Evolutionary conservation across 2,888 invertebrate genomes (phyloP), one percentile per base, ranked within the genome.

Genomic region (Amiota communis): DNA sequence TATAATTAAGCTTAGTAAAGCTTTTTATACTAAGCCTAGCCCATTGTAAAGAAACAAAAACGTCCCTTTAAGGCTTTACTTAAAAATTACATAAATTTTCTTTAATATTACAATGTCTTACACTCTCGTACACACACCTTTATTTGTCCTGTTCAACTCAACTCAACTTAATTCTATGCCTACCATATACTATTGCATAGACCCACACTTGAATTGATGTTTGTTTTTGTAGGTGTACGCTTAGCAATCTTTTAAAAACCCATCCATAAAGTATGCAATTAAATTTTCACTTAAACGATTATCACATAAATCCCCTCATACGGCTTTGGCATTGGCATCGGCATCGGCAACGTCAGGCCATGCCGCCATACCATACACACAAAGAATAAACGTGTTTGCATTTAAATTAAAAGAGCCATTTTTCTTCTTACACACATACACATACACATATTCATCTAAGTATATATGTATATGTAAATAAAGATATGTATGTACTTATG

Each of bases 251-350:
- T 76, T 79, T 74, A 80, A 82, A 84, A 74, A 68, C 73, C 81
- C 87, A 87, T 86, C 83, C 88, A 85, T 87, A 88, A 88, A 88
- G 86, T 85, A 86, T 83, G 87, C 88, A 87, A 87, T 88, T 87
- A 88, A 88, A 88, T 87, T 88, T 87, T 88, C 88, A 87, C 87
- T 87, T 87, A 87, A 87, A 85, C 87, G 88, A 87, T 87, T 88
- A 87, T 87, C 88, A 85, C 86, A 88, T 87, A 87, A 87, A 87
- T 87, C 87, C 88, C 79, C 36, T n/a, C 36, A 36, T 6, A 36
- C 74, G 63, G 23, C 17, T 59, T 8, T 0, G 53, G 10, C 59
- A 20, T 8, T 2, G 59, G 59, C 15, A 20, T 15, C 9, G 12
- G 9, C 53, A 53, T 8, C 6, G 12, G 11, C 15, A 1, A 0